phyloP scores from a whole-genome alignment of 1,140 invertebrate species.

The Eupristina koningsbergeri region DNA sequence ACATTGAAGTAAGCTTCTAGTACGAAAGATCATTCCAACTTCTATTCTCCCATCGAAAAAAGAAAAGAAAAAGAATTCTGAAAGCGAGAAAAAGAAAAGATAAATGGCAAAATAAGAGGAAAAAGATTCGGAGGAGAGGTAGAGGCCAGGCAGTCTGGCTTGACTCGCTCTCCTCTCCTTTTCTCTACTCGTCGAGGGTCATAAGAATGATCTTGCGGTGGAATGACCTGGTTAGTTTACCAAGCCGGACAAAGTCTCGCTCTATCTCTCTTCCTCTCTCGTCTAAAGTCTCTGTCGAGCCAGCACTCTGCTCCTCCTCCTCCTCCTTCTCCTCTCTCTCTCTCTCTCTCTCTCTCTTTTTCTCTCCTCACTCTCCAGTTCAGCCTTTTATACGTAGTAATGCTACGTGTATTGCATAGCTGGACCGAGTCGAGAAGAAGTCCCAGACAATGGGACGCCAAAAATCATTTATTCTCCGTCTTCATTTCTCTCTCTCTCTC shows the following conservation, averaged over 20 bases:
- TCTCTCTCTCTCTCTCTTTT: neutral
- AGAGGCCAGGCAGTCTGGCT: slow-evolving; percentile 52
- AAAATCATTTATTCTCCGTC: slow-evolving; percentile 15
- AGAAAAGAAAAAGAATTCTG: slow-evolving; percentile 4
- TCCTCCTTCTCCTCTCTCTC: neutral
- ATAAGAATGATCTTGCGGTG: slow-evolving; percentile 47
- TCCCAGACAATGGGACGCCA: slow-evolving; percentile 69
- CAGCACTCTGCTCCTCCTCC: slow-evolving; percentile 37
- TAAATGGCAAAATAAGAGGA: slow-evolving; percentile 27
- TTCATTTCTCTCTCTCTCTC: slow-evolving; percentile 43
- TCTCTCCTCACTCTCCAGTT: neutral
- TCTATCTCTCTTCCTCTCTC: slow-evolving; percentile 2
- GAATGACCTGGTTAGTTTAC: slow-evolving; percentile 51
- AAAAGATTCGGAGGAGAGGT: slow-evolving; percentile 40
- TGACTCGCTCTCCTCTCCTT: slow-evolving; percentile 26
- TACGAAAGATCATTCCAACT: neutral
- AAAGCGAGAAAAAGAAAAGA: slow-evolving; percentile 32
- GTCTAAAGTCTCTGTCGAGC: neutral
- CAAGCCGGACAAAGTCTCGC: neutral
- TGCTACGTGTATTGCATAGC: slow-evolving; percentile 44
- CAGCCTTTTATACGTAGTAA: neutral
- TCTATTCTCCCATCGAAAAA: slow-evolving; percentile 4
- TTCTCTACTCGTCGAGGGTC: slow-evolving; percentile 30
- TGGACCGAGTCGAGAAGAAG: slow-evolving; percentile 36
- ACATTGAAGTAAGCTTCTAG: slow-evolving; percentile 2